phyloP scores from a whole-genome alignment of 2,113 vertebrate species.

The Hassar affinis region DNA sequence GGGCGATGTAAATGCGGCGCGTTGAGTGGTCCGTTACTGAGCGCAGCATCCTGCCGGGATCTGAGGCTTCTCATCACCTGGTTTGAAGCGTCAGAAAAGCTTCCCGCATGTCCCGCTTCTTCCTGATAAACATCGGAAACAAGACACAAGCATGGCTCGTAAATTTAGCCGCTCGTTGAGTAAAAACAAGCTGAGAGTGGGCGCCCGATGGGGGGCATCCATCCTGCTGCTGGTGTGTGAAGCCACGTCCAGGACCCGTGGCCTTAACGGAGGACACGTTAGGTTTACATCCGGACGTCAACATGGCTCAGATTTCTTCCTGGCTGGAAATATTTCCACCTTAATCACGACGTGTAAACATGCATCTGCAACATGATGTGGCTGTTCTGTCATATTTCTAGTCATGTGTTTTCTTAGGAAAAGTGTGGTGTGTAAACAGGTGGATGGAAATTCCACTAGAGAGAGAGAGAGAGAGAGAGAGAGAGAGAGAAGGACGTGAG shows the following conservation, averaged over 20 bases:
- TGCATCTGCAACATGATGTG: neutral
- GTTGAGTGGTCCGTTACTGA: neutral
- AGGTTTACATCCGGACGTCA: neutral
- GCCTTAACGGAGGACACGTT: too few species aligned
- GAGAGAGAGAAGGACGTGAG: conserved; percentile 53
- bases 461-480: conserved; percentile 35
- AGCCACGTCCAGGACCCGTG: conserved; percentile 27
- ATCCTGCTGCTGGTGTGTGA: conserved; percentile 62
- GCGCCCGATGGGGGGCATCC: conserved; percentile 64
- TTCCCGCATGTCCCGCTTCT: conserved; percentile 40
- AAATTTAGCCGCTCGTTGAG: conserved; percentile 64
- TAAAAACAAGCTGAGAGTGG: conserved; percentile 60
- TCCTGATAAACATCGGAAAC: conserved; percentile 53
- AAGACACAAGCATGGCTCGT: conserved; percentile 59
- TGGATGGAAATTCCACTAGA: conserved; percentile 14
- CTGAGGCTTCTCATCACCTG: neutral
- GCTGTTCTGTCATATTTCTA: too few species aligned
- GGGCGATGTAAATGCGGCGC: too few species aligned
- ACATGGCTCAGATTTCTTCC: neutral
- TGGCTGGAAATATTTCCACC: neutral
- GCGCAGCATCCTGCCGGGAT: neutral
- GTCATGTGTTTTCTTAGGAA: neutral
- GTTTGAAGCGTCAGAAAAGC: conserved; percentile 9
- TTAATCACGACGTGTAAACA: neutral
- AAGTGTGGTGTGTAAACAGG: conserved; percentile 19